A percentile compares a stretch with the other conserved stretches of the same genome.
These are phyloP conservation scores for Synergus laeviventris DNA, from an alignment of 2,888 invertebrate genomes.

Conservation along the genomic window DNA sequence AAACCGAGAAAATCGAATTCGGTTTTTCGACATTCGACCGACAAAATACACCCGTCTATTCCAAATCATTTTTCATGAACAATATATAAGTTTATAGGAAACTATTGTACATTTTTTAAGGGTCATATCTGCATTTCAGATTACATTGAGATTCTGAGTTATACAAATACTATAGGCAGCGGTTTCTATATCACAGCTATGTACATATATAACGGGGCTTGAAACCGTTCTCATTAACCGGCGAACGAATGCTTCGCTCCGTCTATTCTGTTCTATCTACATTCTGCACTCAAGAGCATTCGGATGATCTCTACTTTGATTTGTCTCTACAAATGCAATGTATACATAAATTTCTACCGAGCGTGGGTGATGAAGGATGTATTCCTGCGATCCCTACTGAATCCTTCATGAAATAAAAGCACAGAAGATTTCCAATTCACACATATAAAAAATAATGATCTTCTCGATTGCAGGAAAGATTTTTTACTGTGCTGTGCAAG, in stretches of 20 bases:
- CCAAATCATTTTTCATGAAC: too few relatives aligned
- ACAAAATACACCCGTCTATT: too few relatives aligned
- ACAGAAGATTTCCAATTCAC: neutral
- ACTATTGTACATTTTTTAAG: neutral
- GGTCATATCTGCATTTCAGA: constrained; percentile 52
- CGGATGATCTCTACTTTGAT: constrained; percentile 69
- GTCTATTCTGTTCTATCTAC: constrained; percentile 68
- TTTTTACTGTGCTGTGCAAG: too few relatives aligned
- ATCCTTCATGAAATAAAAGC: neutral
- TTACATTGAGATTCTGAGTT: constrained; percentile 55
- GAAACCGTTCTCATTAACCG: constrained; percentile 73
- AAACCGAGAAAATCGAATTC: too few relatives aligned
- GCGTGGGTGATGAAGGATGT: neutral
- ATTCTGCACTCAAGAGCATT: constrained; percentile 66
- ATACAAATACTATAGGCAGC: constrained; percentile 54
- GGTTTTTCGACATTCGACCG: too few relatives aligned
- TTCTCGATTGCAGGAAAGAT: too few relatives aligned
- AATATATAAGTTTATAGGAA: too few relatives aligned
- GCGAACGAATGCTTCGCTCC: constrained; percentile 65
- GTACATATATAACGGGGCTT: constrained; percentile 66
- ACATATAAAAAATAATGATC: constrained; percentile 6
- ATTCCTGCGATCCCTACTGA: neutral
- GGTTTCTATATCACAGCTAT: constrained; percentile 49
- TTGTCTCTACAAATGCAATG: constrained; percentile 58
- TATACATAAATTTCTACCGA: constrained; percentile 11